Percentiles rank a stretch among this genome's conserved stretches.
Conservation (phyloP, 2,797 vertebrate genomes). For the Siniperca undulata region DNA sequence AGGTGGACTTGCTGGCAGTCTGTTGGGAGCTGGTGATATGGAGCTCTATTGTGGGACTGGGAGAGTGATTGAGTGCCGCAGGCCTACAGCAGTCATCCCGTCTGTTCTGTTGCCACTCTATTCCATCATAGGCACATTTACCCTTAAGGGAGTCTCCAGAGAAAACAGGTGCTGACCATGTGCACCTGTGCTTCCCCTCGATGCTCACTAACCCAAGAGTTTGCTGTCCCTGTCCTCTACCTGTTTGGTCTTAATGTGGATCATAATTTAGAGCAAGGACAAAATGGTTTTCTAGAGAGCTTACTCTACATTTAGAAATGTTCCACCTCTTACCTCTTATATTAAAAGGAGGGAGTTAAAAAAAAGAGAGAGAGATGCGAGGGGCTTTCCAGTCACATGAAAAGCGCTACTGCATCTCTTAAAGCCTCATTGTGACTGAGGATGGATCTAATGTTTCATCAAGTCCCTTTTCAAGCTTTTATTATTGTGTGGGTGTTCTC, state of each 20-base stretch:
- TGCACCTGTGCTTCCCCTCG: constrained; percentile 78
- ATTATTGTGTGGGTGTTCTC: constrained; percentile 87
- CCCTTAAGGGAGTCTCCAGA: constrained; percentile 78
- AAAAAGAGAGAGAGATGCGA: constrained; percentile 52
- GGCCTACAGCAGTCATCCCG: constrained; percentile 81
- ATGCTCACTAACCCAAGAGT: constrained; percentile 51
- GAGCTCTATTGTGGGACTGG: constrained; percentile 68
- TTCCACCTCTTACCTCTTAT: constrained; percentile 22
- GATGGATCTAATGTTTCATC: constrained; percentile 87
- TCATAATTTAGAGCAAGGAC: constrained; percentile 55
- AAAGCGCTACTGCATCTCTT: constrained; percentile 77
- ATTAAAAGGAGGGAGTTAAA: constrained; percentile 18
- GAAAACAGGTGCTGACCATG: constrained; percentile 73
- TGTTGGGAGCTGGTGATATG: constrained; percentile 61
- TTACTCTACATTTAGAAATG: constrained; percentile 41
- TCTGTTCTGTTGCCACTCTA: constrained; percentile 81
- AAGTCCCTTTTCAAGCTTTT: constrained; percentile 59
- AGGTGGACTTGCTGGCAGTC: constrained; percentile 64
- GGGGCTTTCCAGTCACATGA: constrained; percentile 28
- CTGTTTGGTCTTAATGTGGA: constrained; percentile 47
- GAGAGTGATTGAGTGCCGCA: constrained; percentile 86
- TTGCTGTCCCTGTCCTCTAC: constrained; percentile 71
- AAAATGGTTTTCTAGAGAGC: constrained; percentile 31
- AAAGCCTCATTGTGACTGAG: constrained; percentile 89
- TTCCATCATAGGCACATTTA: constrained; percentile 84